Evolutionary conservation across 2,888 invertebrate genomes (phyloP), one percentile per base, ranked within the genome.

Genomic region (Selenia dentaria): DNA sequence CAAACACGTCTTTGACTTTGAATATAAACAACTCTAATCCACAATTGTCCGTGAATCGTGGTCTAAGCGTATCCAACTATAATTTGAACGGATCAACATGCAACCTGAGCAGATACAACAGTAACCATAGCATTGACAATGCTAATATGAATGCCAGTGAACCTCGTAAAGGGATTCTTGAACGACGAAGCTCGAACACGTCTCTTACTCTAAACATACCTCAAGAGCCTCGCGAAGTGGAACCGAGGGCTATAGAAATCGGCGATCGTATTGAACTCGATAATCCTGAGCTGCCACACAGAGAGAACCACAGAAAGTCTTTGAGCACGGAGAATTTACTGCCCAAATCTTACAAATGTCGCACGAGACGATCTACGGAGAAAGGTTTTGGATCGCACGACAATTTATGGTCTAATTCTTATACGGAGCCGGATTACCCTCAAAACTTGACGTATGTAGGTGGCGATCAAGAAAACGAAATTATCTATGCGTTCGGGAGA

Each of bases 1-100:
- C 97, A 1, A 98, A 97, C 72, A 97, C 97, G 0, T 97, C 97
- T 42, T 85, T 98, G 1, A 97, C 97, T 0, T 93, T 98, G 12
- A 96, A 96, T 46, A 90, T 91, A 5, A 90, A 88, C 44, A 85
- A 69, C 13, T 86, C 88, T 0, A 89, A 87, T 43, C 84, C 89
- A 0, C 91, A 90, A 43, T 56, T 91, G 14, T 91, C 93, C 0
- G 79, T 78, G 0, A 91, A 88, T 39, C 65, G 84, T 44, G 85
- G 82, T 0, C 62, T 92, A 0, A 91, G 91, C 45, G 76, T 92
- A 6, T 92, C 92, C 0, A 92, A 92, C 57, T 91, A 91, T 48
- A 90, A 91, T 42, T 59, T 92, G 9, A 87, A 92, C 33, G 89
- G 91, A 0, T 92, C 92, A 0, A 84, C 86, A 0, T 91, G 91